Evolutionary conservation across 2,113 vertebrate genomes (phyloP).

Genomic region (Microcebus jonahi): DNA sequence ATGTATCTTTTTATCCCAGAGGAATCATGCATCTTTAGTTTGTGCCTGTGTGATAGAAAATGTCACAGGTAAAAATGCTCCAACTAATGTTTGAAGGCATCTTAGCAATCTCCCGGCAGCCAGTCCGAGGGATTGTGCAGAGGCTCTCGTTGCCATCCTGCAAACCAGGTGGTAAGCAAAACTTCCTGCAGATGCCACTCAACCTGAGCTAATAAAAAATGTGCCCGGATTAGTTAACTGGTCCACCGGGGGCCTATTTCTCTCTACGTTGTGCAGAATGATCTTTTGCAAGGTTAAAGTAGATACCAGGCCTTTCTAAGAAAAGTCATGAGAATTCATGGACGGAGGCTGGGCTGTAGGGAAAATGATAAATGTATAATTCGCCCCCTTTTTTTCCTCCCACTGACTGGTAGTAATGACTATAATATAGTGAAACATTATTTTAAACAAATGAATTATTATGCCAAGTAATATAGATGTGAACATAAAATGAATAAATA

Average conservation of each 20-base stretch:
- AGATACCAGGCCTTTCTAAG: neutral
- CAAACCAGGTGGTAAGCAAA: neutral
- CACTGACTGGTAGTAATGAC: neutral
- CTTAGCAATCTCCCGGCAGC: neutral
- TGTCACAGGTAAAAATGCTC: neutral
- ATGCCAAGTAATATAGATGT: neutral
- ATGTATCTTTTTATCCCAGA: neutral
- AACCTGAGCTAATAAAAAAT: neutral
- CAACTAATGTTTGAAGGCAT: neutral
- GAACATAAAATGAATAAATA: neutral
- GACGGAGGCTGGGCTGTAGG: neutral
- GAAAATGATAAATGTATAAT: neutral
- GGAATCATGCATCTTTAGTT: neutral
- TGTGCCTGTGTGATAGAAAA: neutral
- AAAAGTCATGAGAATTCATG: neutral
- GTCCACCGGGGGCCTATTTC: neutral
- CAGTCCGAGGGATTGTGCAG: accelerated
- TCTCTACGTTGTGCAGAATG: neutral
- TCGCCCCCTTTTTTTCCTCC: neutral
- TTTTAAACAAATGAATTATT: neutral
- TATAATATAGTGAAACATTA: neutral
- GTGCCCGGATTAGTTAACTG: neutral
- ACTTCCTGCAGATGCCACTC: neutral
- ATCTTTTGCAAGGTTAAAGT: neutral
- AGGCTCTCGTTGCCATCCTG: neutral